phyloP scores from a whole-genome alignment of 1,140 invertebrate genomes.

The Heliconius congener region DNA sequence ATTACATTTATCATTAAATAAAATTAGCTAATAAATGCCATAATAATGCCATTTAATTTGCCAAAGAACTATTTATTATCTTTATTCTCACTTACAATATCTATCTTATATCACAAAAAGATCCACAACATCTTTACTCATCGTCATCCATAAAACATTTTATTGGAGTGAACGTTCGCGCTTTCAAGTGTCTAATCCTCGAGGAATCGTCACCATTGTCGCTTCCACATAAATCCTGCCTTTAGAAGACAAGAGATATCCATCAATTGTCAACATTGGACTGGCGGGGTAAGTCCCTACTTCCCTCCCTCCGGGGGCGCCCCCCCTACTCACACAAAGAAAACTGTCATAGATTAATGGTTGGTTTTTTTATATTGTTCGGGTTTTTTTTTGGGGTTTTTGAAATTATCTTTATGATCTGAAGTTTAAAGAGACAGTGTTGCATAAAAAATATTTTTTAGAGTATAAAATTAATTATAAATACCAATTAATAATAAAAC shows the following conservation, averaged over 20 bases:
- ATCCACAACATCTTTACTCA: slow-evolving; percentile 21
- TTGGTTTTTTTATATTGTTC: slow-evolving; percentile 32
- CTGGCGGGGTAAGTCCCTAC: slow-evolving; percentile 55
- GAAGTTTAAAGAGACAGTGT: neutral
- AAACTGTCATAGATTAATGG: slow-evolving; percentile 52
- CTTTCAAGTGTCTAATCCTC: slow-evolving; percentile 67
- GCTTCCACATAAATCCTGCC: slow-evolving; percentile 76
- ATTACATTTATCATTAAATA: too few species aligned
- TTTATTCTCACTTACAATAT: neutral
- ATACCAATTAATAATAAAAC: too few species aligned
- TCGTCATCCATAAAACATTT: slow-evolving; percentile 44
- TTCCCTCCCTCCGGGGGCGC: slow-evolving; percentile 43
- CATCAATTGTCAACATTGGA: slow-evolving; percentile 81
- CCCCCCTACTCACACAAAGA: slow-evolving; percentile 55
- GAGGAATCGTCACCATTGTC: slow-evolving; percentile 69
- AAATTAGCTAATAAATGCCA: neutral
- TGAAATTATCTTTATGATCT: neutral
- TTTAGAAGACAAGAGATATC: slow-evolving; percentile 79
- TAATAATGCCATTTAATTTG: neutral
- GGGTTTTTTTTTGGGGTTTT: neutral
- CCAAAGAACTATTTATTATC: neutral
- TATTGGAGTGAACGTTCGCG: slow-evolving; percentile 49
- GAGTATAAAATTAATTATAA: too few species aligned
- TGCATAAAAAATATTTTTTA: neutral
- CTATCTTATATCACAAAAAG: neutral